Conservation (phyloP, 2,888 invertebrate genomes). For the Galerucella calmariensis region DNA sequence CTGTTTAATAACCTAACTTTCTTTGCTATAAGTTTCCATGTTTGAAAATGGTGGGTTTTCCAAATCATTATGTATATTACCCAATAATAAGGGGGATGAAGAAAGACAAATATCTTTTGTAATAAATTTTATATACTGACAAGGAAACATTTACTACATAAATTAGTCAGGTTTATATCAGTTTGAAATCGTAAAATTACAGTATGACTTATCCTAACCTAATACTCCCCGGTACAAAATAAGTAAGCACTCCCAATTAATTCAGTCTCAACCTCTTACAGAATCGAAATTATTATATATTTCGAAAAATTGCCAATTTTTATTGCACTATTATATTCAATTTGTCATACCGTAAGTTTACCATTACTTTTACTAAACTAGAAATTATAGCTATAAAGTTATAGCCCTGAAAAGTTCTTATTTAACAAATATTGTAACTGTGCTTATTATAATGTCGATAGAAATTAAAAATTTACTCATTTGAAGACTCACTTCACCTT, state of each 20-base stretch:
- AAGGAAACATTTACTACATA: too few species aligned
- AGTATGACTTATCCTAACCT: slow-evolving; percentile 6
- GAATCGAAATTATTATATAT: slow-evolving; percentile 3
- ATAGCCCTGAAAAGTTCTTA: neutral
- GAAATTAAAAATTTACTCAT: too few species aligned
- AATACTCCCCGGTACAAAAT: slow-evolving; percentile 7
- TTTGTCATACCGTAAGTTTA: slow-evolving; percentile 6
- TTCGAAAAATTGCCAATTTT: slow-evolving; percentile 11
- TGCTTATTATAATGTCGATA: neutral
- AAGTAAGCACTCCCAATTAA: slow-evolving; percentile 7
- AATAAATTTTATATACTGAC: too few species aligned
- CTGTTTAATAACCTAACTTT: too few species aligned
- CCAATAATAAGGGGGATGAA: too few species aligned
- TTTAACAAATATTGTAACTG: neutral
- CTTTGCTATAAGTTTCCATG: too few species aligned
- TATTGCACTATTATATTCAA: slow-evolving; percentile 15
- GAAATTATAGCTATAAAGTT: neutral
- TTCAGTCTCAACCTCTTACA: slow-evolving; percentile 14
- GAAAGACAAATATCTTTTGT: too few species aligned
- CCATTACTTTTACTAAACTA: neutral
- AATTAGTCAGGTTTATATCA: too few species aligned
- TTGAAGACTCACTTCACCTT: too few species aligned
- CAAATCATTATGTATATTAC: too few species aligned
- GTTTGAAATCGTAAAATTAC: neutral
- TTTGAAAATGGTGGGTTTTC: too few species aligned